Base-by-base conservation (phyloP, 1,140 invertebrate genomes). In the Penaeus japonicus region DNA sequence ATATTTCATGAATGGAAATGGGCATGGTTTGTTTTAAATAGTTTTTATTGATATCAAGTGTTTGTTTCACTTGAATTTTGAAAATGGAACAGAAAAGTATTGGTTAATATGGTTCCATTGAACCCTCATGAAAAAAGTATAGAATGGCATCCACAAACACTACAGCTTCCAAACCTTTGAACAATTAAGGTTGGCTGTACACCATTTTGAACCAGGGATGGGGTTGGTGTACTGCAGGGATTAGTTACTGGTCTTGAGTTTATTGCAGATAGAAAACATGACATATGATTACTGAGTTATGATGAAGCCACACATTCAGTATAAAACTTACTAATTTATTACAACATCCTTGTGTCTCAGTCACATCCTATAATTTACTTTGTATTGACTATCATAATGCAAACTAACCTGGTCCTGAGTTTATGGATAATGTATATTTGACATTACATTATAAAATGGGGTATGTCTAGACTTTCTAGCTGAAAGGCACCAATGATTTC, bases 391-490 rank as follows among this genome's bases (percentile, higher is more conserved):
- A 79, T 79, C 27, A 79, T 32, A 79, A 79, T 73, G 7, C 22
- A 73, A n/a, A 73, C 65, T 30, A 73, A 73, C 65, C 65, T 73
- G n/a, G n/a, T 73, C 65, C 65, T 30, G 7, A 73, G 65, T 73
- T 73, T 30, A 73, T 73, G 65, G 32, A 79, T 79, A 39, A 39
- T n/a, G 27, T 10, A 30, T 24, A 82, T 82, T 54, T 82, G 55
- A 82, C 80, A 82, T 82, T 55, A 82, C 80, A 82, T 82, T 82
- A 82, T 82, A 82, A 80, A 82, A 82, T 82, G 80, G 22, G 80
- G n/a, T 39, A 82, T 54, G 55, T 59, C 53, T 82, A 24, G 47
- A 82, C 80, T 82, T 82, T 82, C 80, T 82, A 27, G 30, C 77
- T 79, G 77, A 79, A 79, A 79, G 15, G 77, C 10, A 79, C 47